Evolutionary conservation across 1,140 invertebrate species (phyloP).

Genomic region (Drosophila insularis): DNA sequence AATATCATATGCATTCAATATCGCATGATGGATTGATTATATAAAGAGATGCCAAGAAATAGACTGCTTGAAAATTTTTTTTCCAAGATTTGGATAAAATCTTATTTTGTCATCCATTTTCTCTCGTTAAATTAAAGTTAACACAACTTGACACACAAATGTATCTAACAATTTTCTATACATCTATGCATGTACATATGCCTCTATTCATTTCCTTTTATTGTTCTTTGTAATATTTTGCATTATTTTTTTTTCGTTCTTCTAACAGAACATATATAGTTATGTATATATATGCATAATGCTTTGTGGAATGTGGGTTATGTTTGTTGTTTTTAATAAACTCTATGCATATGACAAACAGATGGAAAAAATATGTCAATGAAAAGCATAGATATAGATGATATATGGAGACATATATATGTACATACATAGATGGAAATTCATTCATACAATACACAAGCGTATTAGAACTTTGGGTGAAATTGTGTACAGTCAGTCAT

Average conservation of each 20-base stretch:
- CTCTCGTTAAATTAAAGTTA: no score
- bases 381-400: slow-evolving; percentile 24
- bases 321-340: slow-evolving; percentile 49
- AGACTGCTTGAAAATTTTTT: neutral
- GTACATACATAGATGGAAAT: neutral
- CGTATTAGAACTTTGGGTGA: slow-evolving; percentile 58
- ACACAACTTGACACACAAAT: slow-evolving; percentile 14
- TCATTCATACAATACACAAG: slow-evolving; percentile 14
- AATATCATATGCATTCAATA: neutral
- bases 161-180: no score
- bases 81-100: neutral
- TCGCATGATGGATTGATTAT: neutral
- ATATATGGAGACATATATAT: slow-evolving; percentile 6
- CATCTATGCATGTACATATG: no score
- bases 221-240: no score
- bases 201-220: no score
- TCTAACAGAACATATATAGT: slow-evolving; percentile 6
- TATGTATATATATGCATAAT: slow-evolving; percentile 26
- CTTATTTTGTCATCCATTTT: no score
- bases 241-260: no score
- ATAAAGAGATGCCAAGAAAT: neutral
- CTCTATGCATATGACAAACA: slow-evolving; percentile 27
- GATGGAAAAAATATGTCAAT: slow-evolving; percentile 45
- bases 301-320: slow-evolving; percentile 45
- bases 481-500: slow-evolving; percentile 4